Evolutionary conservation across 2,113 vertebrate species (phyloP), one percentile per base, ranked within the genome.

Genomic region (Lipotes vexillifer): DNA sequence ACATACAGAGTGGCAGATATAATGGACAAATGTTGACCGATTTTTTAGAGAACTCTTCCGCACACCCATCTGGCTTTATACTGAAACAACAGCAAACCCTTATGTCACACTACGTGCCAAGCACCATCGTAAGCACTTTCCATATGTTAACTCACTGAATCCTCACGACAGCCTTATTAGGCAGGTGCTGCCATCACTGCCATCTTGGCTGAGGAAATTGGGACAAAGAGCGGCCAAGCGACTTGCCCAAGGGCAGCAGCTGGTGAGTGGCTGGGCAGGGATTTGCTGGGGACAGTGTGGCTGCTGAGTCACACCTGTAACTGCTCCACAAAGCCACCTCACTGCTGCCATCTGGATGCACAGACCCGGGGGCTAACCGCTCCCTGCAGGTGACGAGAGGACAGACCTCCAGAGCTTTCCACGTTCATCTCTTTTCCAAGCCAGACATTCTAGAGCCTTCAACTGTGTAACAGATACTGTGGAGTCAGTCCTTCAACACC

Each of bases 91-190:
- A 87, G 36, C 31, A 46, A 31, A 18, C n/a, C 13, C 27, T 57
- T 5, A 7, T 5, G 5, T 4, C 25, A 27, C 13, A 33, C 15
- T 21, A 2, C 25, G 29, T 0, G 18, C 33, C 81, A 15, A 29
- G 41, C 23, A 31, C 9, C 49, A 44, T 68, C 1, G 23, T 14
- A 31, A 69, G 61, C 49, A n/a, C 44, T 57, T 31, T 46, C 15
- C 31, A 9, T 2, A 3, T 4, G 17, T 38, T 38, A 21, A 57
- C 7, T 27, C 57, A 14, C 0, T 21, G 36, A 68, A 21, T 29
- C 36, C 33, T 88, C 25, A 31, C 14, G 7, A 38, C 11, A 2
- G 23, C 7, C 36, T 9, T 14, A 1, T 6, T 6, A 5, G 38
- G 49, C 27, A 72, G 52, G 29, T 1, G 29, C 27, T 44, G 41